Base-by-base conservation (phyloP, 2,888 invertebrate genomes). In the Heliconius ismenius region DNA sequence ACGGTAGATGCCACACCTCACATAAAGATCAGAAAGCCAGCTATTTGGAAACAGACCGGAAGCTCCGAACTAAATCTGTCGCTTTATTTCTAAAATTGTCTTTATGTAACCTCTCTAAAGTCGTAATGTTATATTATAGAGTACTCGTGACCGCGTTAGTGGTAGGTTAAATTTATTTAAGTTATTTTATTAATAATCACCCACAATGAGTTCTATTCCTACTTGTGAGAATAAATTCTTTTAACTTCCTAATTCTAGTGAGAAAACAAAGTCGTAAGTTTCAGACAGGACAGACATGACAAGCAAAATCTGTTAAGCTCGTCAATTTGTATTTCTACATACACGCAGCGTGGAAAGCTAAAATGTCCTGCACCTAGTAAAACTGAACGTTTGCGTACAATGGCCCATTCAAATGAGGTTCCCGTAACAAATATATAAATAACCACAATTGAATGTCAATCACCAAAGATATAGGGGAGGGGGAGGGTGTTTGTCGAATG, bases 361-460 rank as follows among this genome's bases (percentile, higher is more conserved):
- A 43, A 43, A 18, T 43, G 15, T 43, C 43, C 43, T 18, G 18
- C 4, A 43, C 15, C 43, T 18, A 43, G 43, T 43, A 15, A 18
- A 43, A 39, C 32, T 32, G 32, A 39, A 39, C 9, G 4, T 15
- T 43, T 43, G 43, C 43, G 18, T 43, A 43, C 43, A 43, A 43
- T 43, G 4, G 43, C 15, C 43, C 15, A 43, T 15, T 43, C 21
- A 49, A 7, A 49, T 21, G 15, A 49, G 18, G 18, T 49, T 49
- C 4, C 11, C n/a, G 24, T 24, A 24, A n/a, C n/a, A n/a, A 24
- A 60, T 62, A 62, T 67, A 36, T 67, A 67, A 36, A 65, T 13
- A 54, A 67, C 60, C 73, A 77, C 73, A 79, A 77, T 63, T 65
- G 63, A 54, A 65, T 70, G 74, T 79, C 77, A 79, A 77, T 72